Percentiles rank a stretch among this genome's conserved stretches.
These are phyloP conservation scores for Drosophila paucipuncta DNA, from an alignment of 2,888 invertebrate species.

Conservation along the genomic window DNA sequence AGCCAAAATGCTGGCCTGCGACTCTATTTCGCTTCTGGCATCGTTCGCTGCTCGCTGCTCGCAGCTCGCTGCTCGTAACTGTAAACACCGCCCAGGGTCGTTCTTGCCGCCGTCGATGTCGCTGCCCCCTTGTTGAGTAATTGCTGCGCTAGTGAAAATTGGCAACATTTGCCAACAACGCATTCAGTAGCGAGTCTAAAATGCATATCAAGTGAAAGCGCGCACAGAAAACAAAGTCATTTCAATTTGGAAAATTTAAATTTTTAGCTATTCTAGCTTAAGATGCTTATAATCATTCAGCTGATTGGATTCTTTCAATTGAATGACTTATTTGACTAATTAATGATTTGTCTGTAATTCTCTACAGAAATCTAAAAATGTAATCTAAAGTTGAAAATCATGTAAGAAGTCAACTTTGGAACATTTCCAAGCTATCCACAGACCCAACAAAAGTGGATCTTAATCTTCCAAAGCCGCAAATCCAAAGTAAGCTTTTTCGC, in stretches of 20 bases:
- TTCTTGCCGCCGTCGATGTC: constrained; percentile 27
- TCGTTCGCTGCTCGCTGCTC: constrained; percentile 11
- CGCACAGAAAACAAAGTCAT: background rate
- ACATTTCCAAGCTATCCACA: background rate
- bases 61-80: constrained; percentile 23
- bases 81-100: constrained; percentile 40
- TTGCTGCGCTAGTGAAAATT: constrained; percentile 57
- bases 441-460: background rate
- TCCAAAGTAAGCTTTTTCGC: background rate
- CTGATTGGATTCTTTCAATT: too few species aligned
- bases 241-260: background rate
- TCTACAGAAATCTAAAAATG: background rate
- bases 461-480: background rate
- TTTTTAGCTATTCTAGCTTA: background rate
- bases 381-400: background rate
- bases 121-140: constrained; percentile 55
- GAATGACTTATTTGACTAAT: too few species aligned
- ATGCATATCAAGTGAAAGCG: background rate
- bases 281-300: background rate
- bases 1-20: constrained; percentile 41
- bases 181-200: constrained; percentile 8
- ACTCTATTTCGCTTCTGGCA: constrained; percentile 6
- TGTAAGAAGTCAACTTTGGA: background rate
- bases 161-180: constrained; percentile 49
- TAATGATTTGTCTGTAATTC: too few species aligned